Evolutionary conservation across 2,888 invertebrate species (phyloP), one percentile per base, ranked within the genome.

Genomic region (Gryllus longicercus): DNA sequence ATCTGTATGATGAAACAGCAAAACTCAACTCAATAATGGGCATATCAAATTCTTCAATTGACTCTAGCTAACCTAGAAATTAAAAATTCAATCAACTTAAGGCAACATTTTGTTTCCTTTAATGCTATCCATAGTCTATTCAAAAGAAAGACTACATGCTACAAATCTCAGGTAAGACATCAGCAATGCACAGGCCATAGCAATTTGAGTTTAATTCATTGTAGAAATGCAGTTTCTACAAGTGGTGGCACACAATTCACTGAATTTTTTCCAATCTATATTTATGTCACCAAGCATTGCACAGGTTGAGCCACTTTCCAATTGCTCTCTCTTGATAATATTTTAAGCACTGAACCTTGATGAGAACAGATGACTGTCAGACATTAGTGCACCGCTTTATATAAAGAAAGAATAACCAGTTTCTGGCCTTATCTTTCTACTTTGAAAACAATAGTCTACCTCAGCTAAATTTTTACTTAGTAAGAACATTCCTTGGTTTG

Each of bases 61-160:
- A 77, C 79, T 80, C 78, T 79, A 79, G 75, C 82, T 81, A 82
- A 74, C 79, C 80, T 82, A 81, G 75, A 81, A 79, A 81, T 79
- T 81, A 81, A 78, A 80, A 79, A 80, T 81, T 81, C 14, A 63
- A 11, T 82, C 79, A 76, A 81, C 80, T 81, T 82, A 82, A 82
- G 82, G 82, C 82, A 82, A 82, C 82, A 80, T 79, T 81, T 79
- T 82, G 79, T 78, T 79, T 81, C 74, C 80, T 75, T 78, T 49
- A 23, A 11, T 75, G 21, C 75, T 50, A 21, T 23, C 74, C 74
- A 79, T 50, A 18, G 16, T 76, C 76, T 76, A 23, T 76, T 25
- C 21, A 76, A 18, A 25, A 25, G 38, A 25, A 38, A 25, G 23
- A 38, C 76, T 25, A 76, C 38, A 25, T 18, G n/a, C 16, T 25